Percentiles rank a stretch among this genome's conserved stretches.
phyloP scores from a whole-genome alignment of 2,113 vertebrate genomes.

The Mesembrinibis cayennensis region DNA sequence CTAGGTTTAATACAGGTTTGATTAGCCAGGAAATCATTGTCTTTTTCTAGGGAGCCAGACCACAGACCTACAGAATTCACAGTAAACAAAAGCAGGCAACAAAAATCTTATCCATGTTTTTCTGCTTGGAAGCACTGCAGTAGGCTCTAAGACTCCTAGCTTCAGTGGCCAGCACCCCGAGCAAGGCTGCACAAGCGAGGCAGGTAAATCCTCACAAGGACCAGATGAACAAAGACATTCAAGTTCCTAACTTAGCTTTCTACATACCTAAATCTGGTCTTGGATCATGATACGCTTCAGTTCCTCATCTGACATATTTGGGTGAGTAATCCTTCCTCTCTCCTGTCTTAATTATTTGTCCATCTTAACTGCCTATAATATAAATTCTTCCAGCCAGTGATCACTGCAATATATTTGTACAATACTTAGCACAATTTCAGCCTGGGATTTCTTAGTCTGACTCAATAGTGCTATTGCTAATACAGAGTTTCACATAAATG shows the following conservation, averaged over 20 bases:
- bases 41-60: not conserved
- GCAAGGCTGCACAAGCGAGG: accelerated
- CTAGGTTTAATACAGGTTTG: conserved; percentile 37
- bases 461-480: not conserved
- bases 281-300: accelerated
- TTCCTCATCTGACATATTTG: not conserved
- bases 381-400: not conserved
- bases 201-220: not conserved
- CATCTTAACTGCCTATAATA: not conserved
- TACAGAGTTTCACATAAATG: conserved; percentile 26
- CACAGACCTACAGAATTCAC: not conserved
- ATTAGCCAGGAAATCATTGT: conserved; percentile 42
- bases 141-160: not conserved
- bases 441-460: conserved; percentile 24
- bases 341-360: not conserved
- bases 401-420: not conserved
- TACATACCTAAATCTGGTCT: not conserved
- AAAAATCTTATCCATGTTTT: not conserved
- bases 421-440: not conserved
- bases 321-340: conserved; percentile 7
- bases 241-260: not conserved
- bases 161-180: accelerated
- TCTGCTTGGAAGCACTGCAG: not conserved
- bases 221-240: not conserved
- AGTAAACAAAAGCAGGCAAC: conserved; percentile 14